Conservation (phyloP, 2,113 vertebrate species). For the Sturnira hondurensis region DNA sequence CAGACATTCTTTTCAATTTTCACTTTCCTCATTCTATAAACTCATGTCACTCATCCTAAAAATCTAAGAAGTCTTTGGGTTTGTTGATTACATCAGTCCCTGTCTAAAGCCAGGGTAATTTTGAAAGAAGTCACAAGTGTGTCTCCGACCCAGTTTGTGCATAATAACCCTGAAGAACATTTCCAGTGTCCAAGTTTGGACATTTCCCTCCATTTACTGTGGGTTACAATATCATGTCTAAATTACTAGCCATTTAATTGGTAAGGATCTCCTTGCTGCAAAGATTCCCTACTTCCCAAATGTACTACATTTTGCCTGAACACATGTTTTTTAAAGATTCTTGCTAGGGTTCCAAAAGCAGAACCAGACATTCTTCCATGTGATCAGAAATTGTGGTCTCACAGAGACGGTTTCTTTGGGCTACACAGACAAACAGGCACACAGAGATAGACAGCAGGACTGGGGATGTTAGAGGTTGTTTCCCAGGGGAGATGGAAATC, state of each 20-base stretch:
- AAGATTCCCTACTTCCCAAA: neutral
- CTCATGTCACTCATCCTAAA: neutral
- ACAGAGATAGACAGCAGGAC: neutral
- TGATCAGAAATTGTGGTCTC: neutral
- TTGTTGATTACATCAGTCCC: neutral
- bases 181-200: neutral
- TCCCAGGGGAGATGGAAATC: neutral
- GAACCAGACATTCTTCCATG: neutral
- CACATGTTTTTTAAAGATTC: neutral
- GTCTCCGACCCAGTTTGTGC: neutral
- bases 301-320: neutral
- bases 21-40: neutral
- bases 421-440: neutral
- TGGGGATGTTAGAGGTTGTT: neutral
- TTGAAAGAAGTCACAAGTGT: neutral
- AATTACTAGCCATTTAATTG: neutral
- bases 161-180: neutral
- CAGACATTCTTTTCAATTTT: neutral
- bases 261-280: neutral
- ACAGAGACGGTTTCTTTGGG: neutral
- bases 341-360: neutral
- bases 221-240: neutral
- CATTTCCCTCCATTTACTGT: neutral
- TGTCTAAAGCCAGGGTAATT: neutral
- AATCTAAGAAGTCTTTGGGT: neutral